Conservation (phyloP, 2,113 vertebrate genomes). For the Vanacampus margaritifer region DNA sequence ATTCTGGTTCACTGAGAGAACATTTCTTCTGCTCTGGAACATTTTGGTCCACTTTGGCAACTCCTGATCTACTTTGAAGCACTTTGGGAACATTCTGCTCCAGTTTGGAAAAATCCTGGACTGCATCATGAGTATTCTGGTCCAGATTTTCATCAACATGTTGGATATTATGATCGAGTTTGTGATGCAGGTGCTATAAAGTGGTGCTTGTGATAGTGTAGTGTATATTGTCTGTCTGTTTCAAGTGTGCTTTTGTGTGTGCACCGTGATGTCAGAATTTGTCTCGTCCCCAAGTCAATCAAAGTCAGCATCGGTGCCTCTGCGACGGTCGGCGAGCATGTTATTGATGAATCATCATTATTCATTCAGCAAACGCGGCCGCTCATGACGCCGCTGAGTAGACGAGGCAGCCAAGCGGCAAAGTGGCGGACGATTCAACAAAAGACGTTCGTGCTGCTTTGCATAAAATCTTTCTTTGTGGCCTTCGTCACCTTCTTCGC, state of each 20-base stretch:
- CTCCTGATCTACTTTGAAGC: not conserved
- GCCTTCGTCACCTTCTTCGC: not conserved
- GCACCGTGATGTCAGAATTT: not conserved
- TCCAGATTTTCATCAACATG: not conserved
- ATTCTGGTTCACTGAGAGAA: not conserved
- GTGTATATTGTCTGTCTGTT: not conserved
- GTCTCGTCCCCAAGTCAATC: not conserved
- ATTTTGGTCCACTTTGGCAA: not conserved
- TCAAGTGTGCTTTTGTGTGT: not conserved
- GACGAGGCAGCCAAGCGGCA: not conserved
- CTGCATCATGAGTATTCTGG: not conserved
- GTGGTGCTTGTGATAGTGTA: not conserved
- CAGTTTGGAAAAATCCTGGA: not conserved
- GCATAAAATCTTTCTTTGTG: conserved; percentile 6
- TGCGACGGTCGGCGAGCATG: not conserved
- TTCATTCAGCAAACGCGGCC: conserved; percentile 2
- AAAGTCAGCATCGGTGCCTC: not conserved
- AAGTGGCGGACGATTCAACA: not conserved
- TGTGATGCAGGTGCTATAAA: not conserved
- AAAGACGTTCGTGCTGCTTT: not conserved
- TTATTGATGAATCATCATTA: conserved; percentile 4
- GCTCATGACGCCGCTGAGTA: not conserved
- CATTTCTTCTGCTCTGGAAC: not conserved
- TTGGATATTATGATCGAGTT: not conserved
- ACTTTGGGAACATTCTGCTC: not conserved